Conservation (phyloP, 2,888 invertebrate species). For the Stratiomys singularior region DNA sequence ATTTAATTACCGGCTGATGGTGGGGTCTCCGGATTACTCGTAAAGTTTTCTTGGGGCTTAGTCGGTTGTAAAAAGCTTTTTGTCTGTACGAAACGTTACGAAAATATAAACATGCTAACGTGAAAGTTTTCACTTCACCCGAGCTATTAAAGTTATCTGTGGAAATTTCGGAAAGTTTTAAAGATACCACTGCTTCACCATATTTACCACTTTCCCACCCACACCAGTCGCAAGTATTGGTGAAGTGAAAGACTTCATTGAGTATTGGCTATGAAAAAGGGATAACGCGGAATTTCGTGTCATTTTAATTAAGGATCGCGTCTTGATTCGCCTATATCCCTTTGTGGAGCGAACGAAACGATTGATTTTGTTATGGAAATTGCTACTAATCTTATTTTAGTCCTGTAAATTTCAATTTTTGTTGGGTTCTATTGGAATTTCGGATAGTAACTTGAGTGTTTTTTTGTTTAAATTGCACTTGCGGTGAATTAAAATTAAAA, state of each 20-base stretch:
- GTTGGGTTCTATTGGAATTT: neutral
- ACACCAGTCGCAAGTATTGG: neutral
- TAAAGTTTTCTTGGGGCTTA: slow-evolving; percentile 46
- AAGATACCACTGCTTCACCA: slow-evolving; percentile 8
- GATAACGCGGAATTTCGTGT: slow-evolving; percentile 38
- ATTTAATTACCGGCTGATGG: slow-evolving; percentile 48
- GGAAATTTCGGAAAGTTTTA: slow-evolving; percentile 15
- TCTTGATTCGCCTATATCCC: neutral
- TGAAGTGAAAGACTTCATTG: neutral
- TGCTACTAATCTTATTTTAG: slow-evolving; percentile 40
- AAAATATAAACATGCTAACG: slow-evolving; percentile 41
- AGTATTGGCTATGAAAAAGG: slow-evolving; percentile 23
- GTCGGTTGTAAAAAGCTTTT: slow-evolving; percentile 47
- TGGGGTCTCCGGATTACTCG: slow-evolving; percentile 45
- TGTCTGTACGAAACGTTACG: neutral
- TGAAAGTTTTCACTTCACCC: slow-evolving; percentile 38
- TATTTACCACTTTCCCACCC: neutral
- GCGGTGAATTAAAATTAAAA: too few species aligned
- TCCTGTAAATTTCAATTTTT: slow-evolving; percentile 33
- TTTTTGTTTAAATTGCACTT: too few species aligned
- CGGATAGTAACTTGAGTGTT: neutral
- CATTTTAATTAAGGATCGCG: slow-evolving; percentile 39
- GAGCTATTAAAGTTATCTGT: slow-evolving; percentile 40
- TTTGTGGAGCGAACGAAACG: neutral
- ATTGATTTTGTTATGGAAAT: slow-evolving; percentile 46